These are phyloP conservation scores for Hypanus sabinus DNA, from an alignment of 2,113 vertebrate species.

Conservation along the genomic window DNA sequence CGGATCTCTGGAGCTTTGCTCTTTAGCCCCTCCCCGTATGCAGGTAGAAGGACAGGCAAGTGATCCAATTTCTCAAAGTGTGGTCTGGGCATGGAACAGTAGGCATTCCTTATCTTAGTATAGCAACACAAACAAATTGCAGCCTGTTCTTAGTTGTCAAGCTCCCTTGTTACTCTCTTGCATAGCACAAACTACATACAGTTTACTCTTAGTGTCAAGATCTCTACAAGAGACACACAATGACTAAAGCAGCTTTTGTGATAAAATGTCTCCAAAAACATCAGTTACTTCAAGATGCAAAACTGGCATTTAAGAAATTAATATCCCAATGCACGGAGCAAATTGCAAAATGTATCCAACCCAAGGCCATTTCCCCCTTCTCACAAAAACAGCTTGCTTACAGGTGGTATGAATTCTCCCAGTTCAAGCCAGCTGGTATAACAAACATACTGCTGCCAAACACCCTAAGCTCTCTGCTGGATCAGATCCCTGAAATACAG, in stretches of 20 bases:
- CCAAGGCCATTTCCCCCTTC: not conserved
- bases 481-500: not conserved
- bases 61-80: too few species aligned
- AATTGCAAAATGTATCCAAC: not conserved
- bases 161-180: too few species aligned
- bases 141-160: too few species aligned
- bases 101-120: too few species aligned
- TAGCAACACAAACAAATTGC: too few species aligned
- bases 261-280: not conserved
- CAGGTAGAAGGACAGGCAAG: too few species aligned
- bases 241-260: not conserved
- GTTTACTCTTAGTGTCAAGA: not conserved
- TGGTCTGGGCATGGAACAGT: too few species aligned
- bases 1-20: too few species aligned
- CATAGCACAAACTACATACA: not conserved
- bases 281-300: not conserved
- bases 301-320: not conserved
- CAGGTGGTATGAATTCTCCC: constrained; percentile 9
- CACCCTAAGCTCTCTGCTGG: not conserved
- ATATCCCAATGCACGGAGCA: not conserved
- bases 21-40: too few species aligned
- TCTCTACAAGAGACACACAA: not conserved
- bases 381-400: constrained; percentile 24
- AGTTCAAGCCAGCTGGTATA: constrained; percentile 20
- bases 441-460: constrained; percentile 16